Base-by-base conservation (phyloP, 2,888 invertebrate species). In the Amphipyra tragopoginis region DNA sequence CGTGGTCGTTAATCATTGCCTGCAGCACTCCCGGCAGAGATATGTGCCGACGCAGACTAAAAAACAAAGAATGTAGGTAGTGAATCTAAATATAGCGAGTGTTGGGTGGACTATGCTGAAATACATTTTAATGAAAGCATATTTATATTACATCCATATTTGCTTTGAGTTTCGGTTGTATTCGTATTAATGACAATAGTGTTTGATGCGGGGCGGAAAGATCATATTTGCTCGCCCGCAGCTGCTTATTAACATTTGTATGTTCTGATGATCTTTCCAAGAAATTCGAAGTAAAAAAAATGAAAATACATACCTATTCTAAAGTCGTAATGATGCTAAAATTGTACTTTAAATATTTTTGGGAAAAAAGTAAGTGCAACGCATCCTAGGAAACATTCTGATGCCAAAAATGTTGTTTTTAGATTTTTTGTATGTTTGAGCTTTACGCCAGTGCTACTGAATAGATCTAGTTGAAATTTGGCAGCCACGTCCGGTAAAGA, bases 1-100 rank as follows among this genome's bases (percentile, higher is more conserved):
- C 36, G 56, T 36, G 58, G 33, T 54, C 51, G 64, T 67, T 62
- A 76, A 62, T 63, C 55, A 65, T 72, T 45, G 36, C 44, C 48
- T 43, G 21, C 38, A 49, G 49, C 69, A 72, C 42, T 50, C 34
- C n/a, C 5, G n/a, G 45, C 45, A 55, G 45, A 45, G 72, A 64
- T 13, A 33, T 4, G 29, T 39, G 36, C 15, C 9, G 10, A 43
- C 40, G 38, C 29, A 2, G 29, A 5, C 29, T 39, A 39, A 13
- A 39, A 42, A 73, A 60, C 42, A 51, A 49, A 15, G n/a, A 54
- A 49, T 49, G 36, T 72, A 8, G 26, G 11, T 43, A 50, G 29
- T 50, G 3, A 49, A 42, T 49, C 38, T 15, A 33, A 51, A 55
- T 64, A 60, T 26, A 45, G 34, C 0, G 11, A 34, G 34, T 43